Conservation (phyloP, 2,113 vertebrate species). For the Atrichornis clamosus region DNA sequence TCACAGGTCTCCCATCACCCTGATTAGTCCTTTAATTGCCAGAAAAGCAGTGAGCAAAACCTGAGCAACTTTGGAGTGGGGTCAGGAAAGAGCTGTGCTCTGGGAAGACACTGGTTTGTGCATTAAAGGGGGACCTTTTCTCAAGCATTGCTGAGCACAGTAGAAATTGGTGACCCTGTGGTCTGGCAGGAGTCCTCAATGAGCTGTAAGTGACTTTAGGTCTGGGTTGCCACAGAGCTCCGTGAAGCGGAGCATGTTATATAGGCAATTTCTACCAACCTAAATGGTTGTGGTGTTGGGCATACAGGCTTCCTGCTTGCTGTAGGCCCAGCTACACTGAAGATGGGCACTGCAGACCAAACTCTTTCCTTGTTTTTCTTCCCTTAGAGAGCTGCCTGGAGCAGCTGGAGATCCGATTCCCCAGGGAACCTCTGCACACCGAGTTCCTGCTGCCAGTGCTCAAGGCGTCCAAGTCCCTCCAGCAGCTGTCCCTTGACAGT, state of each 20-base stretch:
- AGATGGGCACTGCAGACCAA: not conserved
- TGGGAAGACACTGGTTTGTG: not conserved
- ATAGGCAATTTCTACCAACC: not conserved
- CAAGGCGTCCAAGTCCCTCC: constrained; percentile 73
- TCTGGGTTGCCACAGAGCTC: not conserved
- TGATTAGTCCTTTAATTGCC: not conserved
- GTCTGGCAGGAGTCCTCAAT: not conserved
- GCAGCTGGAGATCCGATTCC: constrained; percentile 79
- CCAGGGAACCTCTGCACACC: constrained; percentile 72
- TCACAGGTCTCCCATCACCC: not conserved
- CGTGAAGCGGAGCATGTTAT: accelerated
- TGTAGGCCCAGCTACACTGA: not conserved
- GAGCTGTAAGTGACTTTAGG: not conserved
- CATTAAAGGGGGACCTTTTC: not conserved
- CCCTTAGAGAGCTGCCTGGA: constrained; percentile 76
- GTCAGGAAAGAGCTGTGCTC: not conserved
- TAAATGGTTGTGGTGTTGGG: too few species aligned
- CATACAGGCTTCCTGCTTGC: not conserved
- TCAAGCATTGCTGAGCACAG: not conserved
- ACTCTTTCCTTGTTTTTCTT: not conserved
- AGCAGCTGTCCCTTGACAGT: constrained; percentile 78
- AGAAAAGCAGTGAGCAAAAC: not conserved
- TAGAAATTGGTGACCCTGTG: not conserved
- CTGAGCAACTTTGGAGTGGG: accelerated
- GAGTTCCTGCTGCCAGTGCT: constrained; percentile 71